Evolutionary conservation across 2,888 invertebrate species (phyloP), one percentile per base, ranked within the genome.

Genomic region (Alloscopus bannaensis): DNA sequence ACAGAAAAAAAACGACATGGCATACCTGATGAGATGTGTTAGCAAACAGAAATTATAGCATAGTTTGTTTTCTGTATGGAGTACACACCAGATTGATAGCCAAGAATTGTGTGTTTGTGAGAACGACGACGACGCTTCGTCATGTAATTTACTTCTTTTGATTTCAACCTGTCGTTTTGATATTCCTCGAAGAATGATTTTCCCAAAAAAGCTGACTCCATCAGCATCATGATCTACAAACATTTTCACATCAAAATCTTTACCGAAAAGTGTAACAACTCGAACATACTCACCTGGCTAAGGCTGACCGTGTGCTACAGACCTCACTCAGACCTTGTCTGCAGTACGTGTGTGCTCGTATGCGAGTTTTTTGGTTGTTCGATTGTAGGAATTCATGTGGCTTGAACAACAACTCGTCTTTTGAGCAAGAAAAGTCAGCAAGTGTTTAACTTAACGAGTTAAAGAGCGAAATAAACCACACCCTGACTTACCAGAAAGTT

Each of bases 401-500:
- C n/a, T n/a, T n/a, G n/a, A n/a, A n/a, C n/a, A 57, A 50, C 45
- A 36, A 36, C 26, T 24, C 29, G 6, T 59, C 45, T 59, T 47
- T 47, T 59, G 29, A 47, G 29, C 45, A 70, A 59, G 50, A 69
- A 57, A 42, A 70, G 70, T 28, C 42, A 70, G 57, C 42, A 70
- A 70, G 71, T 52, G 64, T 26, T 26, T 36, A 71, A 71, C 45
- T 70, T 47, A 42, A n/a, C n/a, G n/a, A n/a, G n/a, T n/a, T n/a
- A n/a, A n/a, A 72, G 60, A 70, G 70, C 28, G 55, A 73, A 62
- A 55, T 28, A 62, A 72, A 66, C 73, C 73, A 73, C 73, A 73
- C 73, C 73, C 73, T 65, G 73, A 65, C 73, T 73, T 57, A 65
- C 72, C 22, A 29, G 31, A 72, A 55, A 64, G 11, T n/a, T 42